Percentiles rank a stretch among this genome's conserved stretches.
phyloP scores from a whole-genome alignment of 2,888 invertebrate genomes.

The Aethes cnicana region DNA sequence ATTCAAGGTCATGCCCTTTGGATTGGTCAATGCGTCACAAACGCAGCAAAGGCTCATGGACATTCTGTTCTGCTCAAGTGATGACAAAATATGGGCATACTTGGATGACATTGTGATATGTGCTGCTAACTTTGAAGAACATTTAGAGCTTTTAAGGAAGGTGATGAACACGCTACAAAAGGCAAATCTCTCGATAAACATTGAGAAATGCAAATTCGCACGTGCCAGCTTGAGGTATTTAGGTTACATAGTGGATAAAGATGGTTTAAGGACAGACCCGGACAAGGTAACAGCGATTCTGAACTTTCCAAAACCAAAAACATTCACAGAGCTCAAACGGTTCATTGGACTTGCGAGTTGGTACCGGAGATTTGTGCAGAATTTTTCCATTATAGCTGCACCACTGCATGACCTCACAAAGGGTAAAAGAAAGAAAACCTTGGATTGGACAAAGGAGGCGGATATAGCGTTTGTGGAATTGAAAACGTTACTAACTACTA shows the following conservation, averaged over 20 bases:
- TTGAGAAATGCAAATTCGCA: slow-evolving; percentile 5
- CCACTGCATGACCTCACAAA: slow-evolving; percentile 3
- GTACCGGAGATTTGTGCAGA: slow-evolving; percentile 1
- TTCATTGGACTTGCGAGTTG: slow-evolving; percentile 9
- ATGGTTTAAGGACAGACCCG: not conserved
- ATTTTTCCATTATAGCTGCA: slow-evolving; percentile 1
- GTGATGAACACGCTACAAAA: not conserved
- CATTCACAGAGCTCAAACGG: slow-evolving; percentile 5
- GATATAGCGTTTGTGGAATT: not conserved
- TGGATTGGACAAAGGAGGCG: not conserved
- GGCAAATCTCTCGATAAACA: not conserved
- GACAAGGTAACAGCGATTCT: not conserved
- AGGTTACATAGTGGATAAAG: slow-evolving; percentile 4
- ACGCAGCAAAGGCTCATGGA: slow-evolving; percentile 30
- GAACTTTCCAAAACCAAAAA: not conserved
- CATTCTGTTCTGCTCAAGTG: slow-evolving; percentile 14
- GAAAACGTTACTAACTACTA: not conserved
- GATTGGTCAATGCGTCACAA: slow-evolving; percentile 22
- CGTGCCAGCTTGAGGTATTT: not conserved
- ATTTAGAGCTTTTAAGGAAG: not conserved
- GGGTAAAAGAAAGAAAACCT: not conserved
- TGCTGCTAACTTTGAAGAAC: slow-evolving; percentile 10
- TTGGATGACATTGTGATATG: slow-evolving; percentile 30
- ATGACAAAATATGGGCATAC: slow-evolving; percentile 24
- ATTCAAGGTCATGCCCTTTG: slow-evolving; percentile 30